Conservation (phyloP, 2,888 invertebrate species). For the Lithophane leautieri region DNA sequence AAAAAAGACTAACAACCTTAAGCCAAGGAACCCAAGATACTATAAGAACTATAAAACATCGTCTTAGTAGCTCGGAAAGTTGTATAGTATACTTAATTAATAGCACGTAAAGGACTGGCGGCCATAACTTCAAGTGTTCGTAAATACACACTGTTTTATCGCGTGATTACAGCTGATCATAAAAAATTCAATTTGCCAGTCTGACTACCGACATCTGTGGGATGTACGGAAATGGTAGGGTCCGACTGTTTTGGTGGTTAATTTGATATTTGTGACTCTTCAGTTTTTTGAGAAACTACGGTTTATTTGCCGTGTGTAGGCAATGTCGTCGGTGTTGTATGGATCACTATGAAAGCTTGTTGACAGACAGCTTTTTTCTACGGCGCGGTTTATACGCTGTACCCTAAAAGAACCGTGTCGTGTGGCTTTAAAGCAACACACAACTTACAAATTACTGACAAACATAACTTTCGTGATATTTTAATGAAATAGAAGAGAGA, state of each 20-base stretch:
- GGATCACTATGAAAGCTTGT: too few relatives aligned
- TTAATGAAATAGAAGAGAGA: too few relatives aligned
- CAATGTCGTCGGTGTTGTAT: too few relatives aligned
- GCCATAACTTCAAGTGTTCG: conserved; percentile 69
- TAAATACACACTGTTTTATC: conserved; percentile 74
- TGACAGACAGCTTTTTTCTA: too few relatives aligned
- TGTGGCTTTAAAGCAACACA: too few relatives aligned
- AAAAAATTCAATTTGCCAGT: conserved; percentile 76
- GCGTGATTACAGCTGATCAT: conserved; percentile 72
- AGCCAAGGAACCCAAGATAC: conserved; percentile 17
- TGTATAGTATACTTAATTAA: conserved; percentile 59
- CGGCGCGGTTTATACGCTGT: too few relatives aligned
- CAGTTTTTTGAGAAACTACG: too few relatives aligned
- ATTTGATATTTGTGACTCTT: too few relatives aligned
- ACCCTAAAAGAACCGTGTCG: too few relatives aligned
- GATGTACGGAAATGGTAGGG: conserved; percentile 31
- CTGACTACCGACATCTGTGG: conserved; percentile 50
- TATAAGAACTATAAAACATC: conserved; percentile 50
- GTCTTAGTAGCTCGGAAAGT: conserved; percentile 31
- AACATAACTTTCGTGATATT: too few relatives aligned
- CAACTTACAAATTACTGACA: too few relatives aligned
- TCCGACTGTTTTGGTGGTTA: neutral
- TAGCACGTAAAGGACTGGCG: conserved; percentile 57
- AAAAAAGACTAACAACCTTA: conserved; percentile 28
- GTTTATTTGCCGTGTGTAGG: too few relatives aligned